These are phyloP conservation scores for Polia nebulosa DNA, from an alignment of 2,888 invertebrate genomes.

Conservation along the genomic window DNA sequence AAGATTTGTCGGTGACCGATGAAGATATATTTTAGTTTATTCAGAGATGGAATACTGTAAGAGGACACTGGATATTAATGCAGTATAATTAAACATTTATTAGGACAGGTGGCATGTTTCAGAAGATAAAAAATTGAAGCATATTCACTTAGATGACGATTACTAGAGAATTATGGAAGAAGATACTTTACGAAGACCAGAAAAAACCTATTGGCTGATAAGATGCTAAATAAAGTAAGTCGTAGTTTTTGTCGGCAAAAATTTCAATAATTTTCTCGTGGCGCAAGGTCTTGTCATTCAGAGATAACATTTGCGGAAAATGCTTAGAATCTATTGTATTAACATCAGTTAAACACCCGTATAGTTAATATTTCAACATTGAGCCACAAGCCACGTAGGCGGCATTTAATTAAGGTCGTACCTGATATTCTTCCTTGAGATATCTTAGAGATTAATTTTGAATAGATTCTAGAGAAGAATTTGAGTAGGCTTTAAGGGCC, in stretches of 20 bases:
- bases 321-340: constrained; percentile 34
- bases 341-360: constrained; percentile 37
- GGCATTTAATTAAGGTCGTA: constrained; percentile 61
- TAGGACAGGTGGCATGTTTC: neutral
- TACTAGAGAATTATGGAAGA: neutral
- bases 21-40: constrained; percentile 38
- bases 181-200: too few relatives aligned
- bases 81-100: constrained; percentile 1
- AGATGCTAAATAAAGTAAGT: neutral
- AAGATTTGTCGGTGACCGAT: constrained; percentile 46
- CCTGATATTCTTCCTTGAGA: constrained; percentile 37
- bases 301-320: constrained; percentile 53
- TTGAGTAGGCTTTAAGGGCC: constrained; percentile 6
- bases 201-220: too few relatives aligned
- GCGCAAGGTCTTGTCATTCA: constrained; percentile 22
- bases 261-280: constrained; percentile 18
- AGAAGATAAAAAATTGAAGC: too few relatives aligned
- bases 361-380: constrained; percentile 21
- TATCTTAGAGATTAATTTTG: constrained; percentile 39
- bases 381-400: constrained; percentile 38
- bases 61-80: neutral
- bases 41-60: constrained; percentile 22
- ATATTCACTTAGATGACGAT: neutral
- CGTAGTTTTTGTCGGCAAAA: neutral
- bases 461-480: constrained; percentile 24